Percentiles rank a stretch among this genome's conserved stretches.
phyloP scores from a whole-genome alignment of 2,797 vertebrate species.

The Siniperca undulata region DNA sequence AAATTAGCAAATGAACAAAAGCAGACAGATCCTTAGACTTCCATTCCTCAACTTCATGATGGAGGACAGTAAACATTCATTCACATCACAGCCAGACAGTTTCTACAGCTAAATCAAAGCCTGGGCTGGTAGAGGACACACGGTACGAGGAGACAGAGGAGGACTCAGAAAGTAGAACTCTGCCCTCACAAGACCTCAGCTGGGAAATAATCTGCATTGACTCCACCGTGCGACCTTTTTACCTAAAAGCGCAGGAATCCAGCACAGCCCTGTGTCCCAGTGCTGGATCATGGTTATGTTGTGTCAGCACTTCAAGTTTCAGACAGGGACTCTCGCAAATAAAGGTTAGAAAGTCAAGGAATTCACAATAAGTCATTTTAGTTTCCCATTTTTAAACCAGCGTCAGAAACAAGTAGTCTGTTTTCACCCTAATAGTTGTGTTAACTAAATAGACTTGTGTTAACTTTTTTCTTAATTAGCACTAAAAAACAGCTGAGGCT shows the following conservation, averaged over 20 bases:
- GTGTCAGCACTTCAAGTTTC: not conserved
- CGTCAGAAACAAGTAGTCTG: not conserved
- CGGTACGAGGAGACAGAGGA: not conserved
- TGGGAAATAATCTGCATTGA: slow-evolving; percentile 21
- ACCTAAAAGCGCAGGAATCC: not conserved
- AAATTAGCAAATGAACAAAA: slow-evolving; percentile 12
- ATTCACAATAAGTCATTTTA: not conserved
- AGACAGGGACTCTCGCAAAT: not conserved
- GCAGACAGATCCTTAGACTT: not conserved
- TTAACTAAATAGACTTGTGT: not conserved
- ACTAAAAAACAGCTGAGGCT: not conserved
- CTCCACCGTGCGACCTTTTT: not conserved
- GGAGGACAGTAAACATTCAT: slow-evolving; percentile 15
- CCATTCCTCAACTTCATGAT: not conserved
- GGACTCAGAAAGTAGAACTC: not conserved
- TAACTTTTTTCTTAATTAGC: not conserved
- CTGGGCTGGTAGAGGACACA: not conserved
- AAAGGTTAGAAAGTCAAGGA: not conserved
- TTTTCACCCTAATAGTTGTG: not conserved
- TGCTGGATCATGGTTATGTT: not conserved
- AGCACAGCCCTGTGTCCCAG: not conserved
- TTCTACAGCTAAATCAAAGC: slow-evolving; percentile 3
- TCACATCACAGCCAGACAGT: not conserved
- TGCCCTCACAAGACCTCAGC: slow-evolving; percentile 15
- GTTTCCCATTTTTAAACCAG: not conserved